Base-by-base conservation (phyloP, 2,888 invertebrate species). In the Erebia aethiops region DNA sequence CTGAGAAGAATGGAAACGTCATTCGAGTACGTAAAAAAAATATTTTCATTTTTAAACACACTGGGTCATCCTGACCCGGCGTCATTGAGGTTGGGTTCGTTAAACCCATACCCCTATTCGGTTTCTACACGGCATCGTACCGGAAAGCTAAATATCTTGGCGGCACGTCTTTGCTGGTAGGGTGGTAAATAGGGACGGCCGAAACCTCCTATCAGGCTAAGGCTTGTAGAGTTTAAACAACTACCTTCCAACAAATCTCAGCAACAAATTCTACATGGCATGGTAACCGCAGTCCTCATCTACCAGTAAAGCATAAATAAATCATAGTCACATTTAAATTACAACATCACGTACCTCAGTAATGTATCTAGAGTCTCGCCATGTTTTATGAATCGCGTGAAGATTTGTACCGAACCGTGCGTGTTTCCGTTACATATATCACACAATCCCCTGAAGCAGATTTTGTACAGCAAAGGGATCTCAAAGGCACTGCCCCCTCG, bases 361-460 rank as follows among this genome's bases (percentile, higher is more conserved):
- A 68, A 73, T 73, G 68, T 73, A 65, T 65, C 70, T 65, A 26
- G 61, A 64, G 72, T 60, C 64, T 63, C 57, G 68, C 70, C 73
- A 73, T 73, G 73, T 73, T 71, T 73, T 71, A 73, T 73, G 73
- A 71, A 73, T 68, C 65, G 60, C 35, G 65, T 70, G 64, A 66
- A 70, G 69, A 70, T 70, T 73, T 70, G 60, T 63, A 70, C 72
- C 26, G 64, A 54, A 26, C 54, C 18, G 56, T 54, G 41, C 61
- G 49, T 60, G 61, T 66, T 73, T 73, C 61, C 51, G 62, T 65
- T 71, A 68, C 65, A 62, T 73, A 61, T 60, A 70, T 65, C 63
- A 60, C 51, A 43, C 43, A 26, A 67, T 57, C 35, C 62, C 67
- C 62, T 70, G 58, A 26, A 70, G 67, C 26, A 62, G 49, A 67